These are phyloP conservation scores for Melanotaenia pygmaea DNA, from an alignment of 2,797 vertebrate species.

Conservation along the genomic window DNA sequence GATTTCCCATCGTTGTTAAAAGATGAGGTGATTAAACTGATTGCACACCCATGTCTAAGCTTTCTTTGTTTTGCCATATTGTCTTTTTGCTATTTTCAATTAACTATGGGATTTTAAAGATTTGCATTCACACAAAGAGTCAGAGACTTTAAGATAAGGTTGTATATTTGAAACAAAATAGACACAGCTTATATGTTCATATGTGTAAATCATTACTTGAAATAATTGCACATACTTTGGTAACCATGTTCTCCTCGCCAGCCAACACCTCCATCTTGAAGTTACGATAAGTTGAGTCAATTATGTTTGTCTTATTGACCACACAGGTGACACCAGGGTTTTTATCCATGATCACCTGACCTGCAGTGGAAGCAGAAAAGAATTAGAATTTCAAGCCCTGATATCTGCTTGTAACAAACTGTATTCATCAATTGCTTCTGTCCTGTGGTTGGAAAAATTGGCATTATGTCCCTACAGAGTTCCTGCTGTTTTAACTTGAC, in stretches of 20 bases:
- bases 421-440: neutral
- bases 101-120: no score
- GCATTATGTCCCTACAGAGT: neutral
- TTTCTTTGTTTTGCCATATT: no score
- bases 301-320: slow-evolving; percentile 93
- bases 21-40: neutral
- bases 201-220: neutral
- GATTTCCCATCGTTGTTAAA: neutral
- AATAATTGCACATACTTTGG: slow-evolving; percentile 81
- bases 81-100: no score
- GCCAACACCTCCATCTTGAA: slow-evolving; percentile 96
- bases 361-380: slow-evolving; percentile 67
- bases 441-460: neutral
- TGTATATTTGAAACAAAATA: neutral
- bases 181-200: neutral
- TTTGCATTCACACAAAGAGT: neutral
- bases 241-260: slow-evolving; percentile 92
- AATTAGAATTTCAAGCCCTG: neutral
- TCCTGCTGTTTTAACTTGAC: neutral
- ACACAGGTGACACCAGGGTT: slow-evolving; percentile 93
- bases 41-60: neutral
- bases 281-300: slow-evolving; percentile 92
- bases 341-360: slow-evolving; percentile 96
- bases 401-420: neutral
- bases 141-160: neutral